Base-by-base conservation (phyloP, 2,888 invertebrate genomes). In the Oscheius sp. region DNA sequence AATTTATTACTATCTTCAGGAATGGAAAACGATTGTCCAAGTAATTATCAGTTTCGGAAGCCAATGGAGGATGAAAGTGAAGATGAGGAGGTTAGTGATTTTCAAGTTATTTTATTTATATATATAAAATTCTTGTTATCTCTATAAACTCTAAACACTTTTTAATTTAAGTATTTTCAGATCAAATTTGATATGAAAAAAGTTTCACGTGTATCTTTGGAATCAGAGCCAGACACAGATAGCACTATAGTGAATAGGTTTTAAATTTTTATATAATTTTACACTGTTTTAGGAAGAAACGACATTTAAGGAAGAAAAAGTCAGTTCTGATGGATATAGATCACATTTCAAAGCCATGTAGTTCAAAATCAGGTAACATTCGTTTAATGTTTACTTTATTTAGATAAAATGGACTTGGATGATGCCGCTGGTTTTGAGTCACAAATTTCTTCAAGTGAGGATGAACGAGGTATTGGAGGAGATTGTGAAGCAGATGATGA, bases 401-500 rank as follows among this genome's bases (percentile, higher is more conserved):
- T 24, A 45, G 44, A 49, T 26, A 12, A 45, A 65, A 45, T 56
- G 5, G 47, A 26, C 9, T 44, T 59, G 59, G 51, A 67, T 26
- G 67, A 67, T 32, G 8, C 70, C 70, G 73, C 73, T n/a, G 74
- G 77, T 33, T 74, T 68, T 36, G 77, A 77, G 45, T 74, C 74
- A 8, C 77, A 77, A 51, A 74, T 77, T 30, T 74, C 74, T 0
- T 76, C 76, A 2, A 73, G 73, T 44, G 74, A 74, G 24, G 67
- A 54, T 17, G 41, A 50, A 24, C 32, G 36, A n/a, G 36, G n/a
- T 14, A n/a, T n/a, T n/a, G n/a, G 41, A 24, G 32, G 61, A 49
- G 50, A 67, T 63, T 45, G 70, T 12, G 73, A 74, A 50, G 82
- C 78, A 3, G 82, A 82, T 33, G 82, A 82, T 65, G 82, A 82